Percentiles rank a stretch among this genome's conserved stretches.
These are phyloP conservation scores for Philantomba maxwellii DNA, from an alignment of 2,113 vertebrate species.

Conservation along the genomic window DNA sequence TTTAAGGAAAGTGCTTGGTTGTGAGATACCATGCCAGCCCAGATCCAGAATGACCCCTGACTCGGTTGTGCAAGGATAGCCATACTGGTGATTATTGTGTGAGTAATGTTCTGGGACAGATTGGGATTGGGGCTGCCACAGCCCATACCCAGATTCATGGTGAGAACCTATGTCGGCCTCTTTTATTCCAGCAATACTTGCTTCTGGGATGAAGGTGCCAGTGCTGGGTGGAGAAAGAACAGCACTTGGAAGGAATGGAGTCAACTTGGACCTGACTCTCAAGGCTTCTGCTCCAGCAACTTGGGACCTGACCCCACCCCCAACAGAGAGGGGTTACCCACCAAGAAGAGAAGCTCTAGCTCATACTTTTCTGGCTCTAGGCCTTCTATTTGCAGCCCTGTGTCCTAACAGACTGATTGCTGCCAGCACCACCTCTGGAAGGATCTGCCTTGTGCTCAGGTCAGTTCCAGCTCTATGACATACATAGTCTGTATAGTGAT, in stretches of 20 bases:
- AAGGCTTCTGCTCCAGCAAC: neutral
- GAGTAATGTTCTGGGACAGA: neutral
- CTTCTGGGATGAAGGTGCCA: neutral
- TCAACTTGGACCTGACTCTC: neutral
- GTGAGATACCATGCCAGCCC: neutral
- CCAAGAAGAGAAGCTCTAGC: accelerated
- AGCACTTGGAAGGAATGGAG: neutral
- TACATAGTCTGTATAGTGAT: neutral
- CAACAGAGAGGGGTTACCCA: neutral
- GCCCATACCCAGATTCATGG: neutral
- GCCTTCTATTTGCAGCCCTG: neutral
- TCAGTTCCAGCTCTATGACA: neutral
- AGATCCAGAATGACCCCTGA: neutral
- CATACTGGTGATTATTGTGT: neutral
- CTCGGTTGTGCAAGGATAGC: accelerated
- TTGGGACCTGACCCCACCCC: neutral
- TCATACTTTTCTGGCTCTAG: neutral
- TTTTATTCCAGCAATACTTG: neutral
- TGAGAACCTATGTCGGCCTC: neutral
- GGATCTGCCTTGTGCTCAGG: neutral
- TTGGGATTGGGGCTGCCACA: neutral
- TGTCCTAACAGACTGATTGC: neutral
- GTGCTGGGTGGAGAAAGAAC: neutral
- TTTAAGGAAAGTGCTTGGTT: neutral
- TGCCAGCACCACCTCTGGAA: neutral